phyloP scores from a whole-genome alignment of 1,140 invertebrate genomes.

The Psilanteris sp. region DNA sequence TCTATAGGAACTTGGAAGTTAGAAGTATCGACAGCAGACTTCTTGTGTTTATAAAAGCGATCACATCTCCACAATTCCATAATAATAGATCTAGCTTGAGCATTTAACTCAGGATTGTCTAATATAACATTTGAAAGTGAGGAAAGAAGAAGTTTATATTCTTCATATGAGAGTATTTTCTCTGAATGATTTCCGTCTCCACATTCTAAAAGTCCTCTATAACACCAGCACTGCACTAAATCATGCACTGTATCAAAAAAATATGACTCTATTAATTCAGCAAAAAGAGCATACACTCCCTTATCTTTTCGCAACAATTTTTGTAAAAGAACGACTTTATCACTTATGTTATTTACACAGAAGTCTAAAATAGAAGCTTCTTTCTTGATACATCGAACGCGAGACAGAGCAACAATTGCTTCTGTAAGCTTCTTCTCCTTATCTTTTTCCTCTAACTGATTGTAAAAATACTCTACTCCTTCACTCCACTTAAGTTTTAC shows the following conservation, averaged over 20 bases:
- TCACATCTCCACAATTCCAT: neutral
- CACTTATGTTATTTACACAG: too few species aligned
- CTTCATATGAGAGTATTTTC: neutral
- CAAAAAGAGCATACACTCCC: neutral
- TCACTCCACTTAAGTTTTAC: too few species aligned
- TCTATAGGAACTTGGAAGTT: neutral
- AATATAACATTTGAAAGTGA: conserved; percentile 5
- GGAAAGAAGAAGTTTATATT: conserved; percentile 1
- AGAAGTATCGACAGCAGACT: too few species aligned
- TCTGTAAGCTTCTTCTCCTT: too few species aligned
- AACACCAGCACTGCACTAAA: conserved; percentile 6
- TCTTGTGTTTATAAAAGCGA: neutral
- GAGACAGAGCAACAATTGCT: too few species aligned
- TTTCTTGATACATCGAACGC: too few species aligned
- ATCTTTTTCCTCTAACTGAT: too few species aligned
- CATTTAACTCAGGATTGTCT: conserved; percentile 7
- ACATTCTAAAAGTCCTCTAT: conserved; percentile 2
- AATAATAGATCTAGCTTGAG: conserved; percentile 3
- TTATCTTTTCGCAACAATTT: conserved; percentile 1
- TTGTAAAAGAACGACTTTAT: neutral
- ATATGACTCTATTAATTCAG: neutral
- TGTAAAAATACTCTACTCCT: too few species aligned
- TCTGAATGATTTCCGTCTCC: conserved; percentile 2
- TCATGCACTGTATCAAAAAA: conserved; percentile 11
- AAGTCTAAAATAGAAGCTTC: too few species aligned